A percentile compares a stretch with the other conserved stretches of the same genome.
Evolutionary conservation across 2,113 vertebrate species (phyloP).

Genomic region (Camelus bactrianus): DNA sequence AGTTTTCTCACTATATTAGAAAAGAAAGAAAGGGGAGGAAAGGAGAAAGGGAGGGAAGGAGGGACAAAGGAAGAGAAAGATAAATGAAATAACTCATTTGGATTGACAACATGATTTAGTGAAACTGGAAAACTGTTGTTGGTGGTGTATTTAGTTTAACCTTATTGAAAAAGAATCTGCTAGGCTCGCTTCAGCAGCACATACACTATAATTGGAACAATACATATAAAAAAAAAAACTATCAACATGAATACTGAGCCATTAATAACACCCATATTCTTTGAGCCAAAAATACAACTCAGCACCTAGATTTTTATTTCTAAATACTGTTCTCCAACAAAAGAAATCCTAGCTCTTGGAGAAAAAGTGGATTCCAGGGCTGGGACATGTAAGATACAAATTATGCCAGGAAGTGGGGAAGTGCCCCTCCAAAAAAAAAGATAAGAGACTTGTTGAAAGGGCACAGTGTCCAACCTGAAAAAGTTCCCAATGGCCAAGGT

Average conservation of each 20-base stretch:
- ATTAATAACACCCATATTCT: not conserved
- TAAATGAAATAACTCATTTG: not conserved
- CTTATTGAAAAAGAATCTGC: not conserved
- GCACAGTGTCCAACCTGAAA: not conserved
- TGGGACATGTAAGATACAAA: not conserved
- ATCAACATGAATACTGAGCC: not conserved
- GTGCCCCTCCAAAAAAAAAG: not conserved
- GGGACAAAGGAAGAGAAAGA: not conserved
- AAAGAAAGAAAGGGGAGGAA: not conserved
- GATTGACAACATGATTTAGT: not conserved
- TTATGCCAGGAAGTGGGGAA: not conserved
- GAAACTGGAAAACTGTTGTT: not conserved
- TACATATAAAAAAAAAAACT: too few relatives aligned
- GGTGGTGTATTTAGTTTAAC: not conserved
- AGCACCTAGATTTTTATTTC: not conserved
- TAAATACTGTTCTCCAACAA: not conserved
- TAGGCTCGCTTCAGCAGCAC: too few relatives aligned
- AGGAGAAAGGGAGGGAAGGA: not conserved
- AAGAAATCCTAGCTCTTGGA: not conserved
- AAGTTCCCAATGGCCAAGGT: not conserved
- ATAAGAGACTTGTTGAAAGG: not conserved
- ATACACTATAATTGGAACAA: too few relatives aligned
- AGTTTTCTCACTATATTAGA: not conserved
- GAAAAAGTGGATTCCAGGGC: not conserved
- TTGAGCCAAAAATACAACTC: not conserved